Percentiles rank a stretch among this genome's conserved stretches.
Evolutionary conservation across 2,888 invertebrate genomes (phyloP).

Genomic region (Lycocerus yunnanus): DNA sequence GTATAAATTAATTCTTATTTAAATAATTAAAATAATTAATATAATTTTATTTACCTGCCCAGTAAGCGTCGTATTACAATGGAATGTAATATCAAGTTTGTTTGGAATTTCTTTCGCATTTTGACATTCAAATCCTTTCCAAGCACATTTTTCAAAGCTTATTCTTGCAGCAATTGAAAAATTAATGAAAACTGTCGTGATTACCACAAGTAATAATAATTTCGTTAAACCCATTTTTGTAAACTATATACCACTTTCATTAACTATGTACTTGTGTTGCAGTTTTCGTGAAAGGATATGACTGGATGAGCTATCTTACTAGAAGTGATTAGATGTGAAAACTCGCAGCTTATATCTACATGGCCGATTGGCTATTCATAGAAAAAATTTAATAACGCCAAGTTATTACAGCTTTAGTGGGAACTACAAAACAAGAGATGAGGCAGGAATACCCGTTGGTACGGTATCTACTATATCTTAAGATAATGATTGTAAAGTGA

Average conservation of each 20-base stretch:
- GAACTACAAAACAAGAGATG: not conserved
- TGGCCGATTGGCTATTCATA: not conserved
- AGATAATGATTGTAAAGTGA: not conserved
- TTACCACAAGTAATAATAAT: not conserved
- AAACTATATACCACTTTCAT: not conserved
- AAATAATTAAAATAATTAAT: not conserved
- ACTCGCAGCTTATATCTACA: conserved; percentile 11
- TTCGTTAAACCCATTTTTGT: not conserved
- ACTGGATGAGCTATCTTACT: not conserved
- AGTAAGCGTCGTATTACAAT: conserved; percentile 21
- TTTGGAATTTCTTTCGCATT: conserved; percentile 18
- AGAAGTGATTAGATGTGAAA: not conserved
- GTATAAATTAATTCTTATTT: not conserved
- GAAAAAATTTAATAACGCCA: not conserved
- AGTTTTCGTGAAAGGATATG: not conserved
- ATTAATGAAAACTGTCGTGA: not conserved
- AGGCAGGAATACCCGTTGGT: conserved; percentile 1
- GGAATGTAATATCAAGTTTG: conserved; percentile 26
- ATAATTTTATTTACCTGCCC: conserved; percentile 28
- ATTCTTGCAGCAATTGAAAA: conserved; percentile 10
- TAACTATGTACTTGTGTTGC: not conserved
- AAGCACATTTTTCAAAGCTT: conserved; percentile 30
- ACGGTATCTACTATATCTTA: not conserved
- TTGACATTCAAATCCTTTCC: conserved; percentile 28
- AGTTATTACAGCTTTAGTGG: not conserved